phyloP scores from a whole-genome alignment of 2,113 vertebrate species.

The Scopus umbretta region DNA sequence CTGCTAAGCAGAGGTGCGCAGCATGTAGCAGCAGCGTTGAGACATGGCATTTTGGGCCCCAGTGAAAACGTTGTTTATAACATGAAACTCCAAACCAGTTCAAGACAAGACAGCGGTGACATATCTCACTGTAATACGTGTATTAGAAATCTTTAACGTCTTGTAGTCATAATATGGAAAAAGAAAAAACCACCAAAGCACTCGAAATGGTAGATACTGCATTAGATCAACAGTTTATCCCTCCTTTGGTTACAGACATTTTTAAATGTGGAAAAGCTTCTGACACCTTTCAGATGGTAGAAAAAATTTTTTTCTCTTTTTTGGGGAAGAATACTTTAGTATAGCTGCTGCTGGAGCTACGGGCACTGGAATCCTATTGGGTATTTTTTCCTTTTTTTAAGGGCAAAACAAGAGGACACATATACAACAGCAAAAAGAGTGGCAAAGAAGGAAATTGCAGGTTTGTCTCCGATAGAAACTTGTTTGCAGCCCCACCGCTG shows the following conservation, averaged over 20 bases:
- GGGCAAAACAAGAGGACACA: background rate
- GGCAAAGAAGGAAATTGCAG: slow-evolving; percentile 41
- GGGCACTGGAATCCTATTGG: background rate
- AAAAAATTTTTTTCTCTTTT: background rate
- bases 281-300: background rate
- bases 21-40: background rate
- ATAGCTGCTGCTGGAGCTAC: background rate
- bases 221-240: background rate
- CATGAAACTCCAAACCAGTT: background rate
- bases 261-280: background rate
- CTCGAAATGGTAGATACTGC: background rate
- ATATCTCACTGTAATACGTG: background rate
- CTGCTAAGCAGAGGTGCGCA: background rate
- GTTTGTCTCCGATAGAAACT: slow-evolving; percentile 1
- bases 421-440: background rate
- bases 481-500: background rate
- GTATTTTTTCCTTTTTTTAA: background rate
- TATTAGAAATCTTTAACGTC: background rate
- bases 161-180: background rate
- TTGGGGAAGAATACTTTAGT: background rate
- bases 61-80: background rate
- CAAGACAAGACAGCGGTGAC: background rate
- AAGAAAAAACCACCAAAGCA: background rate
- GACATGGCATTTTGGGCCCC: background rate
- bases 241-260: background rate